phyloP scores from a whole-genome alignment of 2,113 vertebrate genomes.

The Arenaria interpres region DNA sequence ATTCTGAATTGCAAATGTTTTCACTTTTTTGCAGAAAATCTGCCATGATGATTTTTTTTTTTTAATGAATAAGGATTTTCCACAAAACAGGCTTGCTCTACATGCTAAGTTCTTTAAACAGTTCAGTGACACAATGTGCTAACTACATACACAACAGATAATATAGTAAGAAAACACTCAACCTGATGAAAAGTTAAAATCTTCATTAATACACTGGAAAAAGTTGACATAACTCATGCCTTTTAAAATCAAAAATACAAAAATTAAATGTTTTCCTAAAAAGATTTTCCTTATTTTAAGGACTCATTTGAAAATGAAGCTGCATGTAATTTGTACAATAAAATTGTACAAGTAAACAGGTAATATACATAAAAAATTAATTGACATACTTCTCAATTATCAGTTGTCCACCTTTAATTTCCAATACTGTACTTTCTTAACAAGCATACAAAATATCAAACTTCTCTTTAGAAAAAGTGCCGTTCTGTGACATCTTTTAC shows the following conservation, averaged over 20 bases:
- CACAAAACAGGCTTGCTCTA: constrained; percentile 94
- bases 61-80: constrained; percentile 85
- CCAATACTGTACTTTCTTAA: constrained; percentile 87
- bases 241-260: constrained; percentile 98
- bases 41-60: constrained; percentile 85
- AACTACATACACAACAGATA: constrained; percentile 92
- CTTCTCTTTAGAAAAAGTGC: constrained; percentile 89
- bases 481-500: constrained; percentile 83
- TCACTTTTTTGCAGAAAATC: constrained; percentile 88
- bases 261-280: constrained; percentile 91
- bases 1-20: constrained; percentile 80
- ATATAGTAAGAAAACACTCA: constrained; percentile 93
- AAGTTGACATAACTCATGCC: constrained; percentile 98
- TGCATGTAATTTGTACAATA: constrained; percentile 96
- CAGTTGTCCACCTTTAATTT: constrained; percentile 87
- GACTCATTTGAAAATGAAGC: constrained; percentile 93
- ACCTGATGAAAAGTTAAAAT: constrained; percentile 97
- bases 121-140: constrained; percentile 92
- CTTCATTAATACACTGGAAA: constrained; percentile 99
- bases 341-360: constrained; percentile 96
- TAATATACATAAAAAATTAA: constrained; percentile 97
- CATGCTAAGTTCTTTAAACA: constrained; percentile 91
- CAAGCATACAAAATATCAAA: constrained; percentile 87
- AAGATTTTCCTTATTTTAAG: constrained; percentile 96
- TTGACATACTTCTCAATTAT: constrained; percentile 88